Conservation (phyloP, 2,888 invertebrate genomes). For the Oeneis ivallda region DNA sequence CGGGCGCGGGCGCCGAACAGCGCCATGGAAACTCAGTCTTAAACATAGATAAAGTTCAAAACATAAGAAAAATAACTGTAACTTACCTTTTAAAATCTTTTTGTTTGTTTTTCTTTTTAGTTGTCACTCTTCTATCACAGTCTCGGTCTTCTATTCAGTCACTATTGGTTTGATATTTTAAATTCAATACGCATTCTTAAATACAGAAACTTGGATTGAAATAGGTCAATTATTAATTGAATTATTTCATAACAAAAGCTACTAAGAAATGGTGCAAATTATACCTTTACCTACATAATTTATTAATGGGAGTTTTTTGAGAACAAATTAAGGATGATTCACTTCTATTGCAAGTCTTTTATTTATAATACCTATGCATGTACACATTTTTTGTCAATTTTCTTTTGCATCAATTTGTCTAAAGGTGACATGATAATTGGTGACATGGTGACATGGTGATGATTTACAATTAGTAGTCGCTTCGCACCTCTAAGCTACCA, state of each 20-base stretch:
- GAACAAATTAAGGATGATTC: constrained; percentile 3
- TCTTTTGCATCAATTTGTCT: not conserved
- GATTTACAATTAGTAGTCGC: no score
- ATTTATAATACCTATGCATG: no score
- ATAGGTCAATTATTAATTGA: constrained; percentile 25
- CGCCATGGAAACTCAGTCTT: no score
- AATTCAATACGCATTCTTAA: constrained; percentile 17
- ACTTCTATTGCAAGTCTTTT: not conserved
- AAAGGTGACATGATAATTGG: no score
- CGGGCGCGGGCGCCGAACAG: no score
- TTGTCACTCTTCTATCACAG: not conserved
- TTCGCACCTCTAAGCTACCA: no score
- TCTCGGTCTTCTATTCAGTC: no score
- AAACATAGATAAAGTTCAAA: no score
- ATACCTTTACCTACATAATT: not conserved
- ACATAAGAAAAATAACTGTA: not conserved
- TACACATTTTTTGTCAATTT: no score
- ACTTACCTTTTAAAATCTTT: constrained; percentile 16
- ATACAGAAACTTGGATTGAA: constrained; percentile 22
- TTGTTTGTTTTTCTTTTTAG: not conserved
- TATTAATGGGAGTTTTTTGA: not conserved
- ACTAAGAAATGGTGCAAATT: constrained; percentile 2
- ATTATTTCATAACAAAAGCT: not conserved
- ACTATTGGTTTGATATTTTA: not conserved
- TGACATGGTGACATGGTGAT: no score